Evolutionary conservation across 2,888 invertebrate species (phyloP).

Genomic region (Anticlea derivata): DNA sequence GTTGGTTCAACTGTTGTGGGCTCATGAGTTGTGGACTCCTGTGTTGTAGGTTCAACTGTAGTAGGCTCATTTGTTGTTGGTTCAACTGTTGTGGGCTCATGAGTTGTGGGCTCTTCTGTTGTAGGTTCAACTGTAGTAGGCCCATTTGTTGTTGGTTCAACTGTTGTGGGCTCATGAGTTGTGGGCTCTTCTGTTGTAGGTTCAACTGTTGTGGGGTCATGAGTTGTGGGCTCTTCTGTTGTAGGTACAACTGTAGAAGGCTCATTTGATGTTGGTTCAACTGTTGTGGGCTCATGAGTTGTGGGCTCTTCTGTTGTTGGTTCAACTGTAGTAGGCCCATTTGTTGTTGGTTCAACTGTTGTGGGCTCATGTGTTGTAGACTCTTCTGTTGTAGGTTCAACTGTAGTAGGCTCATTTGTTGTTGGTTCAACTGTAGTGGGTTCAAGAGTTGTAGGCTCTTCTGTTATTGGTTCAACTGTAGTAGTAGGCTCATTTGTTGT

Average conservation of each 20-base stretch:
- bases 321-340: constrained; percentile 1
- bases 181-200: constrained; percentile 15
- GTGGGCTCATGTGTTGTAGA: constrained; percentile 18
- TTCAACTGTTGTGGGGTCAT: no score
- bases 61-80: constrained; percentile 6
- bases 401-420: constrained; percentile 2
- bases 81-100: not conserved
- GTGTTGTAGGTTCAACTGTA: constrained; percentile 2
- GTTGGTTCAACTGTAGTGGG: not conserved
- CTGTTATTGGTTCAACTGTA: not conserved
- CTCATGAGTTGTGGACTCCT: not conserved
- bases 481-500: not conserved
- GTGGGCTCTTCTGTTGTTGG: constrained; percentile 2
- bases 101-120: constrained; percentile 11
- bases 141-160: not conserved
- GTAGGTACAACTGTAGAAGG: not conserved
- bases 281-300: constrained; percentile 6
- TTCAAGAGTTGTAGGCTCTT: not conserved
- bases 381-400: no score
- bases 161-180: constrained; percentile 3
- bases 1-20: constrained; percentile 2
- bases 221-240: not conserved
- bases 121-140: constrained; percentile 1
- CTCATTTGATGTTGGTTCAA: not conserved
- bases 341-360: not conserved